Conservation (phyloP, 2,797 vertebrate genomes). For the Propithecus deckenii region DNA sequence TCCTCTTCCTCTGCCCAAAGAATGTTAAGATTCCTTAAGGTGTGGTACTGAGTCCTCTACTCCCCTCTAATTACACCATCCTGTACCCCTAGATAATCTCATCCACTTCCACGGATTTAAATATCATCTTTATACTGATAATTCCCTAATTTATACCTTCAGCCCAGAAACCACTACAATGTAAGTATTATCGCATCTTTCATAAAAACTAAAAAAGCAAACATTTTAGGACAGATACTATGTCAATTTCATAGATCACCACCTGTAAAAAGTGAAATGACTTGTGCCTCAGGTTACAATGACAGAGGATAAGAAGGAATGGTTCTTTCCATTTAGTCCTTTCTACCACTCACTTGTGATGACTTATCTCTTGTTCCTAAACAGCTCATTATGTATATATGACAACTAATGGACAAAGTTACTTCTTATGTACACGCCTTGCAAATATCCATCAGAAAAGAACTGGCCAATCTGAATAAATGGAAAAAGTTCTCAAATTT, state of each 20-base stretch:
- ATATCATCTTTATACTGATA: not conserved
- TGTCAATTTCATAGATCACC: not conserved
- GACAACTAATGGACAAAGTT: conserved; percentile 31
- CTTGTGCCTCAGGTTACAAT: not conserved
- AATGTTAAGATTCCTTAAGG: conserved; percentile 19
- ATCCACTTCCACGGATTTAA: conserved; percentile 16
- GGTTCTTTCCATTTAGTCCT: not conserved
- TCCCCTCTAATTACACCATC: not conserved
- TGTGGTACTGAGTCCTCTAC: not conserved
- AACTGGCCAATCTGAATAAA: conserved; percentile 1
- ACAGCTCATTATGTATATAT: not conserved
- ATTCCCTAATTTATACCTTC: conserved; percentile 4
- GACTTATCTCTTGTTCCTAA: not conserved
- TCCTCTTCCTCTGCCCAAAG: not conserved
- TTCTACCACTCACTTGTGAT: conserved; percentile 10
- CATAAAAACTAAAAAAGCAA: conserved; percentile 26
- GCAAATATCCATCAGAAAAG: not conserved
- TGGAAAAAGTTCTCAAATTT: conserved; percentile 22
- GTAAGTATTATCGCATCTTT: not conserved
- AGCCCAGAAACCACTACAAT: not conserved
- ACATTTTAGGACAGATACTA: not conserved
- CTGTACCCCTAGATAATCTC: not conserved
- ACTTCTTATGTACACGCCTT: not conserved
- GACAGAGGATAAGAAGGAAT: not conserved
- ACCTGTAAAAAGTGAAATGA: conserved; percentile 28